Evolutionary conservation across 2,888 invertebrate species (phyloP).

Genomic region (Epinotia demarniana): DNA sequence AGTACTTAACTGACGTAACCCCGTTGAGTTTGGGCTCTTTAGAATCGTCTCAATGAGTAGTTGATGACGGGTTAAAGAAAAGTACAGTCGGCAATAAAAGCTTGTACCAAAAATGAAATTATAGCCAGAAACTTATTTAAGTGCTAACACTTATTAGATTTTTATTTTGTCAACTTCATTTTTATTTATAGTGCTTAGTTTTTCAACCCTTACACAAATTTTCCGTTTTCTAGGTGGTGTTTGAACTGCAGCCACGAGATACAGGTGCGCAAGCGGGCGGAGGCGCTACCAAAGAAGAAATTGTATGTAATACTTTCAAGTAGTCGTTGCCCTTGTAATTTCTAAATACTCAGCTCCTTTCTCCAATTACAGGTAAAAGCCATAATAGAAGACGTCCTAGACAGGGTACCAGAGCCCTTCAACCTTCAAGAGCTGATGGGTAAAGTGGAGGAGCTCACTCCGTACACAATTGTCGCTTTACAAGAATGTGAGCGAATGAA

Average conservation of each 20-base stretch:
- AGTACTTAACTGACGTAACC: no score
- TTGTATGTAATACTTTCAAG: conserved; percentile 73
- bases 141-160: no score
- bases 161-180: neutral
- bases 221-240: conserved; percentile 71
- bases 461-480: conserved; percentile 95
- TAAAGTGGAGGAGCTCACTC: conserved; percentile 94
- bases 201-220: neutral
- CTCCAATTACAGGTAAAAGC: conserved; percentile 85
- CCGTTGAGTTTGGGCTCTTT: no score
- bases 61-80: no score
- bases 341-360: conserved; percentile 4
- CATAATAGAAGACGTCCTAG: conserved; percentile 93
- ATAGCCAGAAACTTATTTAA: no score
- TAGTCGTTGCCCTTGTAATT: neutral
- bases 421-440: conserved; percentile 93
- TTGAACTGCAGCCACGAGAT: conserved; percentile 96
- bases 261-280: conserved; percentile 88
- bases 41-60: no score
- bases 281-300: conserved; percentile 92
- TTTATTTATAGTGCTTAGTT: neutral
- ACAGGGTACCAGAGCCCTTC: conserved; percentile 95
- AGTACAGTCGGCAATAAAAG: no score
- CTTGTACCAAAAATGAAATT: no score
- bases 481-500: conserved; percentile 99